Conservation (phyloP, 2,797 vertebrate species). For the Lepus oiostolus region DNA sequence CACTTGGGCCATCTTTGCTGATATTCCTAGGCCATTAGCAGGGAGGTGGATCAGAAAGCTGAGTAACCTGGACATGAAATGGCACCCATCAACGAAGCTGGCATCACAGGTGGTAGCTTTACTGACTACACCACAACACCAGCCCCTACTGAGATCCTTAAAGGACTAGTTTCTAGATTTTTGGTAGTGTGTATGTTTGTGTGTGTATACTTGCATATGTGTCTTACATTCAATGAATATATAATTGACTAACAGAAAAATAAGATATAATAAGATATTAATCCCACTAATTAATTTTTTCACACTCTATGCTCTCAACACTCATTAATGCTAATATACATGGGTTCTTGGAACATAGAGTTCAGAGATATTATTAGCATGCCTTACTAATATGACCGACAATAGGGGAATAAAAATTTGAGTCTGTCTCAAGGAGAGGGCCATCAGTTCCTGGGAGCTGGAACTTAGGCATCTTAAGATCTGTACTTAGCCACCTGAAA, state of each 20-base stretch:
- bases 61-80: no score
- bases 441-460: not conserved
- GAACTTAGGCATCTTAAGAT: not conserved
- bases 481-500: not conserved
- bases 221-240: not conserved
- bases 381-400: not conserved
- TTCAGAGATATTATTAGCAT: not conserved
- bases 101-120: no score
- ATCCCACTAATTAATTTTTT: not conserved
- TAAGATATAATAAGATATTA: conserved; percentile 33
- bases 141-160: not conserved
- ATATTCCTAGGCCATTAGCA: no score
- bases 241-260: conserved; percentile 5
- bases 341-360: not conserved
- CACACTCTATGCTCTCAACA: not conserved
- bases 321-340: not conserved
- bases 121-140: no score
- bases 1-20: no score
- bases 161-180: conserved; percentile 32
- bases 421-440: not conserved
- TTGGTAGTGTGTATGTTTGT: not conserved
- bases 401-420: not conserved
- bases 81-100: no score
- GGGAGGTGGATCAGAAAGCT: no score
- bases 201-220: not conserved